phyloP scores from a whole-genome alignment of 1,140 invertebrate genomes.

The Sweltsa coloradensis region DNA sequence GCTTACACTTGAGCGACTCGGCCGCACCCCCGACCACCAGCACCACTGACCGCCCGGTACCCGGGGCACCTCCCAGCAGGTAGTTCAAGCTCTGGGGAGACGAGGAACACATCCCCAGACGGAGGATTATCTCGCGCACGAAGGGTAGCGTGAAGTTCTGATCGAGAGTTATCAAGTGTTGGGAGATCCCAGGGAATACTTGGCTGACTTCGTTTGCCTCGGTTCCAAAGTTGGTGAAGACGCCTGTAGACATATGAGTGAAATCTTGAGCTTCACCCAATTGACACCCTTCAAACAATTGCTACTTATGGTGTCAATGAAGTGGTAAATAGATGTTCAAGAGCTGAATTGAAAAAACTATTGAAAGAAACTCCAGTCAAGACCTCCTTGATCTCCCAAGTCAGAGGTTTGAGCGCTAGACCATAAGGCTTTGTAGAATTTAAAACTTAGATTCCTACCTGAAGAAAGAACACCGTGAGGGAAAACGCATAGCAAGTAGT shows the following conservation, averaged over 20 bases:
- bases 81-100: slow-evolving; percentile 37
- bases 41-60: slow-evolving; percentile 45
- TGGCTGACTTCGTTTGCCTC: slow-evolving; percentile 56
- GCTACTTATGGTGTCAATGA: too few relatives aligned
- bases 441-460: too few relatives aligned
- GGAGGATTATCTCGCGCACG: slow-evolving; percentile 54
- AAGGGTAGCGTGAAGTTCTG: slow-evolving; percentile 75
- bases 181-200: slow-evolving; percentile 64
- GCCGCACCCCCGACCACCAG: slow-evolving; percentile 72
- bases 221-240: slow-evolving; percentile 66
- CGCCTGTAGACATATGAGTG: too few relatives aligned
- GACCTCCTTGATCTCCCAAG: too few relatives aligned
- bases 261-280: too few relatives aligned
- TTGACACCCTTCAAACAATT: too few relatives aligned
- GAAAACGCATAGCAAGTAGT: slow-evolving; percentile 79
- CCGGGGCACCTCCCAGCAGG: slow-evolving; percentile 29
- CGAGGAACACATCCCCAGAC: slow-evolving; percentile 40
- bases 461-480: slow-evolving; percentile 84
- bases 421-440: too few relatives aligned
- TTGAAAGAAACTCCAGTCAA: too few relatives aligned
- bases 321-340: too few relatives aligned
- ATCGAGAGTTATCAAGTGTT: slow-evolving; percentile 59
- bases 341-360: too few relatives aligned
- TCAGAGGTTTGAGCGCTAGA: too few relatives aligned
- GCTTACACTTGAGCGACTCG: slow-evolving; percentile 59